Evolutionary conservation across 1,140 invertebrate genomes (phyloP).

Genomic region (Pseudomyrmex pallidus): DNA sequence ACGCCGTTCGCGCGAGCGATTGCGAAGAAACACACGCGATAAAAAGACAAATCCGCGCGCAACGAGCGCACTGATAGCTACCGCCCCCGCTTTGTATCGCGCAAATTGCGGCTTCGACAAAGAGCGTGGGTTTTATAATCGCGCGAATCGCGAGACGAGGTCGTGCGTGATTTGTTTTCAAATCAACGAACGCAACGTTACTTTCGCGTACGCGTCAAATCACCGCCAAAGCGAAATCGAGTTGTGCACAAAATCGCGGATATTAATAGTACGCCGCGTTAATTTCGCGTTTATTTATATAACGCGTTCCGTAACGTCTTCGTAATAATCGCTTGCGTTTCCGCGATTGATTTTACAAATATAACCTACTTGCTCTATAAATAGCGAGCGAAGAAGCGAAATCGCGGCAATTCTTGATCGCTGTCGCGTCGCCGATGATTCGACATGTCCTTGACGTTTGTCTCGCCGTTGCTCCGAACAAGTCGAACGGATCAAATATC

Average conservation of each 20-base stretch:
- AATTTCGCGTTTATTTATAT: not conserved
- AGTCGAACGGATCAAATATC: not conserved
- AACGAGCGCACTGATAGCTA: constrained; percentile 8
- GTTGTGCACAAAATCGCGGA: not conserved
- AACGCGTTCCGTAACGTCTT: no score
- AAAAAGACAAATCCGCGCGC: not conserved
- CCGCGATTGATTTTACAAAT: constrained; percentile 73
- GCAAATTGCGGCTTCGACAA: constrained; percentile 5
- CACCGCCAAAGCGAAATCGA: not conserved
- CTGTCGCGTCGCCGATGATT: constrained; percentile 28
- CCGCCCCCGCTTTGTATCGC: not conserved
- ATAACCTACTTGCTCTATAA: constrained; percentile 78
- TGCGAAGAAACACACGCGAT: constrained; percentile 4
- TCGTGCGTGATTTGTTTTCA: not conserved
- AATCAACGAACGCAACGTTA: not conserved
- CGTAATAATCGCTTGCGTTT: constrained; percentile 21
- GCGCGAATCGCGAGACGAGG: not conserved
- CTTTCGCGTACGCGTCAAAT: not conserved
- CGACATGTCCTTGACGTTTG: constrained; percentile 1
- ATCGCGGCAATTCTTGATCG: constrained; percentile 64
- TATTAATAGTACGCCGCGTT: not conserved
- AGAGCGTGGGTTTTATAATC: not conserved
- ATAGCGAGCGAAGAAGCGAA: constrained; percentile 72
- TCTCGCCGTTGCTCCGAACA: not conserved
- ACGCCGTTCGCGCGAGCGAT: not conserved